These are phyloP conservation scores for Kradibia gibbosae DNA, from an alignment of 1,140 invertebrate species.

Conservation along the genomic window DNA sequence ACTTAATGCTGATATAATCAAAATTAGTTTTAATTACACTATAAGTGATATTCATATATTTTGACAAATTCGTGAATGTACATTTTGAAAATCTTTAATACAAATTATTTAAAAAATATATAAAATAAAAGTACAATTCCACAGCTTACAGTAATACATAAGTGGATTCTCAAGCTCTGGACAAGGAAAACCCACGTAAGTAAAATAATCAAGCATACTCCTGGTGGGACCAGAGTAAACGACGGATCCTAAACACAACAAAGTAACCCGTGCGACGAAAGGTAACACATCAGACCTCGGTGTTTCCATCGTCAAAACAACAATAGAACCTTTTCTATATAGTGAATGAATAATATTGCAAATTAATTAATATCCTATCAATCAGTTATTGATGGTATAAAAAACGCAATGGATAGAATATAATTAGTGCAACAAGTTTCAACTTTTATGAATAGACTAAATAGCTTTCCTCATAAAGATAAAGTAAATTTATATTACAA, in stretches of 20 bases:
- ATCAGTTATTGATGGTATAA: neutral
- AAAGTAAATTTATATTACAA: too few relatives aligned
- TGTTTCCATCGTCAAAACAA: constrained; percentile 92
- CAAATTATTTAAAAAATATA: neutral
- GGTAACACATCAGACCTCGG: constrained; percentile 94
- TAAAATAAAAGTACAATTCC: constrained; percentile 5
- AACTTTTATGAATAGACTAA: too few relatives aligned
- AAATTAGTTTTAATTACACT: too few relatives aligned
- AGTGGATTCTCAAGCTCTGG: constrained; percentile 93
- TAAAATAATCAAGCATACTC: constrained; percentile 92
- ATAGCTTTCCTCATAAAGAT: too few relatives aligned
- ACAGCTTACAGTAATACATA: constrained; percentile 91
- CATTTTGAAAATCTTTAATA: neutral
- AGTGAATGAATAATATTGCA: neutral
- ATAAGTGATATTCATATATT: too few relatives aligned
- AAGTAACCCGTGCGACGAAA: constrained; percentile 86
- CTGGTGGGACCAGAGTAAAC: constrained; percentile 92
- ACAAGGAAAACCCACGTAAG: constrained; percentile 92
- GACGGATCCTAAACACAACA: constrained; percentile 89
- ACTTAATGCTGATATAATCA: too few relatives aligned
- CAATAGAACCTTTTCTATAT: constrained; percentile 86
- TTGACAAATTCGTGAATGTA: neutral
- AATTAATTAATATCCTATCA: neutral
- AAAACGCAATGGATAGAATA: too few relatives aligned
- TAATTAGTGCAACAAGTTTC: too few relatives aligned